These are phyloP conservation scores for Echiichthys vipera DNA, from an alignment of 2,797 vertebrate species.

Conservation along the genomic window DNA sequence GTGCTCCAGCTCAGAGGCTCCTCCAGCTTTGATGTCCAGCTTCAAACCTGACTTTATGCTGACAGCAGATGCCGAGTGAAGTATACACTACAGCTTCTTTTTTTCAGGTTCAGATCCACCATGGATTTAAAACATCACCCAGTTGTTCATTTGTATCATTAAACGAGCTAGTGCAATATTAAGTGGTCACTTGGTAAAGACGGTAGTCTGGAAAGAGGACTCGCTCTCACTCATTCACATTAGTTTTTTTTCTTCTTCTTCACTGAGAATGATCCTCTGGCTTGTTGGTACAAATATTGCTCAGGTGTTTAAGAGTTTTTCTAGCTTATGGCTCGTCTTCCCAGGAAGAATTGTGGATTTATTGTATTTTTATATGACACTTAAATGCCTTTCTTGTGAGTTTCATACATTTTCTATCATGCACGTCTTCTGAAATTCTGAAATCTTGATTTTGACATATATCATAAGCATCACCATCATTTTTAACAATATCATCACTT, in stretches of 20 bases:
- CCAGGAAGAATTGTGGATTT: constrained; percentile 38
- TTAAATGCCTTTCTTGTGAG: neutral
- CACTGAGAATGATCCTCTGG: constrained; percentile 23
- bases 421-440: neutral
- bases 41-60: constrained; percentile 79
- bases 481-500: neutral
- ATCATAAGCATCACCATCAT: neutral
- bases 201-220: constrained; percentile 17
- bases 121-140: constrained; percentile 54
- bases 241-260: neutral
- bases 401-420: neutral
- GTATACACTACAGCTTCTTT: constrained; percentile 50
- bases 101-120: constrained; percentile 59
- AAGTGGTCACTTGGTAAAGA: constrained; percentile 42
- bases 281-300: constrained; percentile 45
- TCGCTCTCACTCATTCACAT: constrained; percentile 16
- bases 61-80: constrained; percentile 79
- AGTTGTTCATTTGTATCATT: constrained; percentile 54
- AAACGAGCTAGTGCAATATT: constrained; percentile 50
- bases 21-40: constrained; percentile 77
- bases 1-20: constrained; percentile 74
- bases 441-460: neutral
- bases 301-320: constrained; percentile 26
- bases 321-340: constrained; percentile 61
- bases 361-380: constrained; percentile 12